Evolutionary conservation across 2,113 vertebrate species (phyloP), one percentile per base, ranked within the genome.

Genomic region (rabbit (Oryctolagus cuniculus)): DNA sequence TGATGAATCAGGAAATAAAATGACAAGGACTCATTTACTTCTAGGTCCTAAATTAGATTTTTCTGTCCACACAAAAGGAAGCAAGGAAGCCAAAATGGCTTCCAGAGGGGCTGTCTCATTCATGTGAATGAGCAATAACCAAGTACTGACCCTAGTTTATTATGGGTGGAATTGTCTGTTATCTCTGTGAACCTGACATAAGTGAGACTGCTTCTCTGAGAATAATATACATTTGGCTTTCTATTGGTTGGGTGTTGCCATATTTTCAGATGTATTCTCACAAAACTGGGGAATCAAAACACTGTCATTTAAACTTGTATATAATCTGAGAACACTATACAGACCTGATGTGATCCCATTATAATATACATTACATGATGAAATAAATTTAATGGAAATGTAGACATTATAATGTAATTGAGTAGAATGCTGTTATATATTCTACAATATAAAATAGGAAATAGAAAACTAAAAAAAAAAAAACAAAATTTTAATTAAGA

Each of bases 1-100:
- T 95, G 95, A 96, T 96, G 88, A 91, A 92, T 97, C 88, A 93
- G 87, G 77, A 97, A 96, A 96, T 96, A 79, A 81, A 63, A 95
- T 86, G 96, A 92, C 80, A 96, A 90, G 49, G 38, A 91, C 49
- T 77, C 88, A 79, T 94, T 97, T 97, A 22, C 36, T 53, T 84
- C 19, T 84, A 64, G 38, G 53, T 90, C 53, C 61, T 95, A 91
- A 97, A 96, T 81, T 89, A 97, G 91, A 92, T 22, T n/a, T 53
- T 93, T 97, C 91, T 97, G 70, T 51, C 91, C 31, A 63, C 51
- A 96, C 3, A 78, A 63, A 96, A 96, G 63, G n/a, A 96, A 93
- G 78, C 10, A 29, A 85, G 2, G 21, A 81, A 44, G 69, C 61
- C 73, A 91, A 73, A 3, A 72, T 95, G 95, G 66, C 16, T 95